Evolutionary conservation across 2,888 invertebrate genomes (phyloP), one percentile per base, ranked within the genome.

Genomic region (Torymus texanus): DNA sequence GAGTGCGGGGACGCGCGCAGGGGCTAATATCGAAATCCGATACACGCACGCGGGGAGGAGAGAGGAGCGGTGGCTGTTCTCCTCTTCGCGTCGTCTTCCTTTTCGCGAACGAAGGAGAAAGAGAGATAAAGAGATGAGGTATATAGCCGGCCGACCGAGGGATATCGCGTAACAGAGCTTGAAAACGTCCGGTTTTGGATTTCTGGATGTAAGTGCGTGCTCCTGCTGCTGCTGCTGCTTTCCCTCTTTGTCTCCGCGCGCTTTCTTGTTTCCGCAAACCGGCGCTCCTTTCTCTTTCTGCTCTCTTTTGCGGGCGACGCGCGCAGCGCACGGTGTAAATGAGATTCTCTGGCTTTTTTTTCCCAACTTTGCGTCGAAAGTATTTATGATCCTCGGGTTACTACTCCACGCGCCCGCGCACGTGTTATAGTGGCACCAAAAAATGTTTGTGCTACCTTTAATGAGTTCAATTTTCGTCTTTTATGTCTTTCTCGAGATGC

Each of bases 141-240:
- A n/a, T 59, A n/a, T 51, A 50, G 18, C n/a, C 10, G 41, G 41
- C 41, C 41, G 10, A 41, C 41, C 72, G 61, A 51, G 66, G 68
- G 18, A 50, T 58, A 81, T 83, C 82, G 80, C 79, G 83, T 82
- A 83, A 84, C 83, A 77, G 82, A 82, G 84, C 81, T 81, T 82
- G 83, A 84, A 85, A 84, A 82, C 82, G 83, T 84, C 83, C 82
- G 83, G 83, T 83, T 83, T 85, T 81, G 78, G 80, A 78, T 85
- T 84, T 83, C 84, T 24, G 18, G 29, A 11, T 18, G 24, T 29
- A n/a, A 10, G 66, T 53, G 8, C 5, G 51, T 13, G 13, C 16
- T 8, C 0, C 8, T 41, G 41, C 41, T 41, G 8, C 41, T 41
- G 41, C 8, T 41, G 41, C 41, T 16, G 18, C 18, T 72, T 51